Percentiles rank a stretch among this genome's conserved stretches.
Conservation (phyloP, 1,140 invertebrate species). For the Diachasmimorpha longicaudata region DNA sequence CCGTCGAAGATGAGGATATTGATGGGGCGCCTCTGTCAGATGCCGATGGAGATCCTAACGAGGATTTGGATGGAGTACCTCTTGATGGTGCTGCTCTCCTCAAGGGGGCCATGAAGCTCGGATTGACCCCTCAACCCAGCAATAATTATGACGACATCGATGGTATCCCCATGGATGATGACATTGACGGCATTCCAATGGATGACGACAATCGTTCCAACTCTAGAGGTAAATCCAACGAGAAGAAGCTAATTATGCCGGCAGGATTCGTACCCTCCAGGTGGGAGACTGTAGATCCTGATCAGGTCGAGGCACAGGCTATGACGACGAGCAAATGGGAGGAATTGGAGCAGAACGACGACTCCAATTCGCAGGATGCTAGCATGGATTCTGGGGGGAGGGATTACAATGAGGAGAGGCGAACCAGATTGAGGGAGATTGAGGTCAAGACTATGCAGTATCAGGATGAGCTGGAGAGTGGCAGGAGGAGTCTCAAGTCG, state of each 20-base stretch:
- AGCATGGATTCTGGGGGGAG: constrained; percentile 61
- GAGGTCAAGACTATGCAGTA: constrained; percentile 95
- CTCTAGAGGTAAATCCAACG: constrained; percentile 47
- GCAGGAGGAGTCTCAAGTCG: constrained; percentile 76
- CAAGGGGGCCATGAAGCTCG: constrained; percentile 71
- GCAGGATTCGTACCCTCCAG: constrained; percentile 86
- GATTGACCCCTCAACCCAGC: constrained; percentile 57
- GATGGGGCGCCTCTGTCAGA: constrained; percentile 74
- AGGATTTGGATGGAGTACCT: constrained; percentile 81
- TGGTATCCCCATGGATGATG: constrained; percentile 79
- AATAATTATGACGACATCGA: constrained; percentile 73
- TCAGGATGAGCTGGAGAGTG: constrained; percentile 94
- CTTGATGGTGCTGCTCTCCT: constrained; percentile 82
- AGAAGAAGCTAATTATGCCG: constrained; percentile 57
- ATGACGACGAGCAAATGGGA: constrained; percentile 92
- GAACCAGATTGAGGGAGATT: constrained; percentile 87
- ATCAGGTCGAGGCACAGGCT: constrained; percentile 83
- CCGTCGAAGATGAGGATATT: constrained; percentile 66
- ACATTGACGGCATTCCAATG: constrained; percentile 83
- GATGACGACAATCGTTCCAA: constrained; percentile 61
- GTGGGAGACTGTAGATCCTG: constrained; percentile 94
- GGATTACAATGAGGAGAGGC: constrained; percentile 75
- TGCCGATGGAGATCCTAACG: constrained; percentile 66
- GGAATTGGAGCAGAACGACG: constrained; percentile 67
- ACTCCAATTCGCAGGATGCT: constrained; percentile 59